Conservation (phyloP, 1,140 invertebrate genomes). For the Diorhabda sublineata region DNA sequence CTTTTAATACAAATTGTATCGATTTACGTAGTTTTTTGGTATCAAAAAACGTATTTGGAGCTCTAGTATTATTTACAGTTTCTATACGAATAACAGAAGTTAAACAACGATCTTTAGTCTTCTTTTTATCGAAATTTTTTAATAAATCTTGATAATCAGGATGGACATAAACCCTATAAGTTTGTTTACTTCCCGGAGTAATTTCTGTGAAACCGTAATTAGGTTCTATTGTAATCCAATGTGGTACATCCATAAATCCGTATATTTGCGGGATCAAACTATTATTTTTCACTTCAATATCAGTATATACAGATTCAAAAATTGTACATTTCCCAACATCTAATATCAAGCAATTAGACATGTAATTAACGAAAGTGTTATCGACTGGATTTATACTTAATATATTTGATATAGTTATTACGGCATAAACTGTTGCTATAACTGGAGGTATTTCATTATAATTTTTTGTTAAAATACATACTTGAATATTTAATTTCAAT, state of each 20-base stretch:
- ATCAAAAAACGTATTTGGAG: background rate
- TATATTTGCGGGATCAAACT: conserved; percentile 29
- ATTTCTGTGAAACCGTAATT: conserved; percentile 36
- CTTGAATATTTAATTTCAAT: conserved; percentile 33
- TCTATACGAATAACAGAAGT: background rate
- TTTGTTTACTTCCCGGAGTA: conserved; percentile 25
- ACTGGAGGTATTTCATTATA: conserved; percentile 29
- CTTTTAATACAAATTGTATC: background rate
- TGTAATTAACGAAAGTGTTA: conserved; percentile 7
- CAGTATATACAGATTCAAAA: conserved; percentile 30
- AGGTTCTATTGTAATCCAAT: conserved; percentile 30
- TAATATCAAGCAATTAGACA: conserved; percentile 21
- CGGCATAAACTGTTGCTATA: conserved; percentile 29
- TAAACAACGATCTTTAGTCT: background rate
- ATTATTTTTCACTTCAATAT: conserved; percentile 29
- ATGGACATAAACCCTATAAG: conserved; percentile 23
- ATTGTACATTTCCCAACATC: conserved; percentile 35
- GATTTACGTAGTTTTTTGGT: background rate
- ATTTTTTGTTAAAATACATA: conserved; percentile 23
- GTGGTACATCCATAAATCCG: conserved; percentile 36
- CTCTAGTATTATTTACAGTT: background rate
- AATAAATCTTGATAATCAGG: conserved; percentile 31
- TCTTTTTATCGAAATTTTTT: background rate
- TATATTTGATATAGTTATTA: conserved; percentile 27
- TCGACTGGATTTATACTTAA: conserved; percentile 20